Evolutionary conservation across 1,140 invertebrate species (phyloP), one percentile per base, ranked within the genome.

Genomic region (Anoplophora glabripennis): DNA sequence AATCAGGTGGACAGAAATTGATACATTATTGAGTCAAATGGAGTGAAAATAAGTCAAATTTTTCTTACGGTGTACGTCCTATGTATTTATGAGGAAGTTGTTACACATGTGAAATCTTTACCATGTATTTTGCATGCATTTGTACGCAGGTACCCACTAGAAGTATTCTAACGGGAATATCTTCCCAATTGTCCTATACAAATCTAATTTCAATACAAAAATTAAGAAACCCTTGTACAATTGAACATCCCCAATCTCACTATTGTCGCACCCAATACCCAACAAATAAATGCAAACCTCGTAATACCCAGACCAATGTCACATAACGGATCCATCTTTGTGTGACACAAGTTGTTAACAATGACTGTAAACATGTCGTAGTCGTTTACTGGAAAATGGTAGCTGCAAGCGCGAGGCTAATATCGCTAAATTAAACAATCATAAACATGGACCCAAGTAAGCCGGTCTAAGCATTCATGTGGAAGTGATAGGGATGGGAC

Each of bases 401-500:
- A 41, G 48, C 40, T 51, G 35, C 35, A 33, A 53, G 38, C 51
- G 35, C 44, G 44, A 55, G 34, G 35, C 37, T 38, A 28, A 41
- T 18, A 46, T 59, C 53, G 60, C 60, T 57, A 57, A 62, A 62
- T 62, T 62, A 62, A 62, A 62, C 60, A 62, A 62, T 62, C 55
- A 62, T 53, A 62, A 53, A 62, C 41, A 45, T 28, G 45, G 53
- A 40, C 54, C 48, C 37, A 12, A 44, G 54, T 62, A 62, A 62
- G 45, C 54, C 49, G 60, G n/a, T 11, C 37, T 18, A 7, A 14
- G 4, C 40, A 34, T 40, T 44, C 52, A 44, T 33, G 36, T 54
- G 52, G 41, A 54, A 53, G 33, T 54, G 52, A 54, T 54, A 54
- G 52, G 52, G 52, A 44, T 28, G 49, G 33, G 37, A 14, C 21